Percentiles rank a stretch among this genome's conserved stretches.
Evolutionary conservation across 1,140 invertebrate species (phyloP).

Genomic region (Conus betulinus): DNA sequence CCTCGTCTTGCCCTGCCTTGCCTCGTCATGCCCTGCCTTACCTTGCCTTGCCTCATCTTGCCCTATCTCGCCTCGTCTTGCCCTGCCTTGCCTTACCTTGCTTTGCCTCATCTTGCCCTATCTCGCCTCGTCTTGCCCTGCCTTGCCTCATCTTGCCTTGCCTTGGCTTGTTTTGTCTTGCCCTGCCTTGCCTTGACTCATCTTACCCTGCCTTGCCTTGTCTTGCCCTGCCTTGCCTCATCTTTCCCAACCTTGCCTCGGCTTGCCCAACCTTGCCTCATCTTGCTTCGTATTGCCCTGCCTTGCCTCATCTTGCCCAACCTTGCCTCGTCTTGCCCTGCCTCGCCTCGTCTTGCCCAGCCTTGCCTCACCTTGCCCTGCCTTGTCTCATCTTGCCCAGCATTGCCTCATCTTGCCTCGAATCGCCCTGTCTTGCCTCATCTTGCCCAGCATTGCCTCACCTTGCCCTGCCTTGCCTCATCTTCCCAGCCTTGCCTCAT

Average conservation of each 20-base stretch:
- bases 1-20: conserved; percentile 14
- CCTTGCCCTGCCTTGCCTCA: background rate
- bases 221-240: background rate
- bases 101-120: background rate
- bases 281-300: background rate
- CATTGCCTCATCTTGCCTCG: background rate
- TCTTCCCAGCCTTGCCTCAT: background rate
- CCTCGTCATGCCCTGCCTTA: background rate
- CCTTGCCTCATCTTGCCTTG: background rate
- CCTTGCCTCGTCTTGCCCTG: background rate
- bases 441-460: background rate
- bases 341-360: background rate
- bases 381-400: background rate
- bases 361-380: background rate
- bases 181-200: background rate
- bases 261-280: background rate
- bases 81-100: conserved; percentile 1
- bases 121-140: background rate
- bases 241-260: background rate
- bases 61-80: conserved; percentile 8
- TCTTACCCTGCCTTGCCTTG: background rate
- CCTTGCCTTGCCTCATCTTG: conserved; percentile 17
- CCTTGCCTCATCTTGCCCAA: background rate
- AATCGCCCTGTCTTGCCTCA: background rate
- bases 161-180: background rate